Base-by-base conservation (phyloP, 2,113 vertebrate genomes). In the Macrotus californicus region DNA sequence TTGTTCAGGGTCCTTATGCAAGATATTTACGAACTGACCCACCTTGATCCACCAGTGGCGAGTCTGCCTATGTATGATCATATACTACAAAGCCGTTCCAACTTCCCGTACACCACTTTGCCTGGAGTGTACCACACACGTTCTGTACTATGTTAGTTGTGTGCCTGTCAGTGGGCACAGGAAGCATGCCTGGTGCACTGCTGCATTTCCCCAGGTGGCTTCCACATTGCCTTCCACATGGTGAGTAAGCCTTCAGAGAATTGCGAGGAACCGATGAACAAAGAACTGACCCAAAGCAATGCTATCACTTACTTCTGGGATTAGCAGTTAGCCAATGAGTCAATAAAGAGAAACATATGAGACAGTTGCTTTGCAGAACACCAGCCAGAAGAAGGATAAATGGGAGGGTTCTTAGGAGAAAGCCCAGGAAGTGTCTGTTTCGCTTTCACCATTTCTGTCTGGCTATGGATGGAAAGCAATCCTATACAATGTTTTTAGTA, bases 261-360 rank as follows among this genome's bases (percentile, higher is more conserved):
- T 6, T 69, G 34, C 14, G 21, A 91, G 72, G 21, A 79, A 77
- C 34, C 84, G 6, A 59, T 26, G 34, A 34, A 18, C 34, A 92
- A 91, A 92, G 70, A 91, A 81, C 36, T 67, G 46, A 88, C 5
- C n/a, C 34, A 85, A 94, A 79, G 46, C 39, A 43, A 31, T 59
- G 15, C 69, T 66, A 56, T 70, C 67, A 50, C 52, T 90, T 50
- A 64, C 34, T 36, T 43, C 41, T 80, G 79, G 64, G 29, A 14
- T 73, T 50, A 91, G 67, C 36, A 67, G 39, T 81, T 76, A 90
- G 12, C 54, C 50, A 69, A 16, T 12, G 31, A 81, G 31, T 56
- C 69, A 75, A 21, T 52, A 50, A 82, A 72, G 36, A 77, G 67
- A 39, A 73, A 66, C 22, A n/a, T 2, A 34, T 52, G 66, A 82